A percentile compares a stretch with the other conserved stretches of the same genome.
Evolutionary conservation across 2,888 invertebrate genomes (phyloP).

Genomic region (Myopa testacea): DNA sequence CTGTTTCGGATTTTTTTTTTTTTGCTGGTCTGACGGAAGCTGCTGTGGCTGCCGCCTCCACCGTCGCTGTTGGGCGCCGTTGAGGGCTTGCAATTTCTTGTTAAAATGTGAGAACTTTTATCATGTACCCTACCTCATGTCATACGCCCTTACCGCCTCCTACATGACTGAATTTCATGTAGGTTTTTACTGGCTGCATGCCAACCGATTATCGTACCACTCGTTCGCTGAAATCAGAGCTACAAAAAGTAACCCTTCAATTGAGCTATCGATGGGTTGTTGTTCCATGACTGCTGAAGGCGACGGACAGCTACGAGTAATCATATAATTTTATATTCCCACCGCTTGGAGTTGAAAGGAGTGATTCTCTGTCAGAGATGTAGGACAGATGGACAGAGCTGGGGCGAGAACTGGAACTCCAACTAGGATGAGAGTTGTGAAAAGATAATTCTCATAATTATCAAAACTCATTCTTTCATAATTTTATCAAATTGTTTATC

Average conservation of each 20-base stretch:
- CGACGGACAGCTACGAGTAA: too few species aligned
- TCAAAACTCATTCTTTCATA: too few species aligned
- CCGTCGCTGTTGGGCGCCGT: too few species aligned
- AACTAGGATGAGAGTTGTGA: too few species aligned
- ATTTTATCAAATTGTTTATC: too few species aligned
- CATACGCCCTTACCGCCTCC: background rate
- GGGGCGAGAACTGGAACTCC: too few species aligned
- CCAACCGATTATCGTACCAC: background rate
- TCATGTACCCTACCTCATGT: background rate
- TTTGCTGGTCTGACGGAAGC: background rate
- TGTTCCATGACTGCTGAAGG: background rate
- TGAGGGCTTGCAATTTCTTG: background rate
- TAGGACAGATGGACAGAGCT: too few species aligned
- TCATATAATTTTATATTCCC: too few species aligned
- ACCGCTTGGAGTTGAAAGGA: too few species aligned
- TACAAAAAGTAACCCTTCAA: background rate
- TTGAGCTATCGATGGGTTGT: slow-evolving; percentile 6
- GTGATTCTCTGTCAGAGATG: too few species aligned
- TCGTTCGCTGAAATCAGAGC: background rate
- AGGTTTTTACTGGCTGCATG: slow-evolving; percentile 10
- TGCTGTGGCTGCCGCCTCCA: too few species aligned
- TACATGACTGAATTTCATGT: background rate
- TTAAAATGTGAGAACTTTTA: slow-evolving; percentile 2
- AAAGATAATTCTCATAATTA: too few species aligned
- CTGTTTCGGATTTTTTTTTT: background rate